Evolutionary conservation across 1,140 invertebrate species (phyloP).

Genomic region (Scaptomyza pallida): DNA sequence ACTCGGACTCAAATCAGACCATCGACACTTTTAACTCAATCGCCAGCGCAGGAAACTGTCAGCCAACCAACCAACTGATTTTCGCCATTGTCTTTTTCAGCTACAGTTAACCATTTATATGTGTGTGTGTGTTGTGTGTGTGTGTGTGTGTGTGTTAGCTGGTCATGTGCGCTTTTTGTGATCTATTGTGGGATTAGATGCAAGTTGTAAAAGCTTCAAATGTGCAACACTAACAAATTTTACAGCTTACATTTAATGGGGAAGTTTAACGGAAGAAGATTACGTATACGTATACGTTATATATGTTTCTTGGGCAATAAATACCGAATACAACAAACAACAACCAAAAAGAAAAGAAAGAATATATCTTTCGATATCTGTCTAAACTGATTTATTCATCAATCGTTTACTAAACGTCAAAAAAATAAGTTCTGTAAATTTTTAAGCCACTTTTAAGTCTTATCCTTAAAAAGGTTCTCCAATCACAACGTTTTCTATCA

Average conservation of each 20-base stretch:
- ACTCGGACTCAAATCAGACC: not conserved
- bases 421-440: too few relatives aligned
- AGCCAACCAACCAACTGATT: constrained; percentile 49
- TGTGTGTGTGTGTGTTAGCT: not conserved
- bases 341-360: too few relatives aligned
- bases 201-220: not conserved
- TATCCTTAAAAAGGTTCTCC: too few relatives aligned
- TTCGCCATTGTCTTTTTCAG: constrained; percentile 58
- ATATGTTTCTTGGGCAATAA: too few relatives aligned
- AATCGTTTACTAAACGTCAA: too few relatives aligned
- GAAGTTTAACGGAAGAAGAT: not conserved
- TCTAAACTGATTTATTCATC: too few relatives aligned
- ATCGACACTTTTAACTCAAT: constrained; percentile 9
- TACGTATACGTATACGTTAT: too few relatives aligned
- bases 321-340: too few relatives aligned
- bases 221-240: not conserved
- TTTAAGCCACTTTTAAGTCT: not conserved
- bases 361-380: too few relatives aligned
- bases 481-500: not conserved
- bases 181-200: constrained; percentile 9
- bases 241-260: not conserved
- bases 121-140: not conserved
- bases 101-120: constrained; percentile 16
- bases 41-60: constrained; percentile 6
- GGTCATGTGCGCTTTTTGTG: constrained; percentile 2